These are phyloP conservation scores for Ischnura elegans DNA, from an alignment of 2,888 invertebrate genomes.

Conservation along the genomic window DNA sequence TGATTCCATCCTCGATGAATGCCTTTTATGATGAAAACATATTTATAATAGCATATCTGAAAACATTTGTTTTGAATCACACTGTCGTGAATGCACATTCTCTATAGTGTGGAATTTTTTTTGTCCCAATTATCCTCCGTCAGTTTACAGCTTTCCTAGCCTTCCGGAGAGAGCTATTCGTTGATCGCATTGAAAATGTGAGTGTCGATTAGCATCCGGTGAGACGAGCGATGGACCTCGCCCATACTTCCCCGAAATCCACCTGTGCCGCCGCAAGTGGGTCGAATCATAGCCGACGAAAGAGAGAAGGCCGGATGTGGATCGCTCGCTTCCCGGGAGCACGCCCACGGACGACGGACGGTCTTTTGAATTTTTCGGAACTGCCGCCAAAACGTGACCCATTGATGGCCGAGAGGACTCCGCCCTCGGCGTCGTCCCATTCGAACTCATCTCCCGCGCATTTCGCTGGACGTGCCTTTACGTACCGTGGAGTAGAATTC, in stretches of 20 bases:
- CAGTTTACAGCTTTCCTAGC: too few species aligned
- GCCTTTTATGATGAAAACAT: too few species aligned
- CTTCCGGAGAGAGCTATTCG: too few species aligned
- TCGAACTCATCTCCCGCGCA: conserved; percentile 7
- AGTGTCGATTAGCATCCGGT: neutral
- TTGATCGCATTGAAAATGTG: too few species aligned
- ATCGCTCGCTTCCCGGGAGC: neutral
- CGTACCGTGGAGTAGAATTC: neutral
- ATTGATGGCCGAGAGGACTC: neutral
- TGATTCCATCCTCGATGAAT: too few species aligned
- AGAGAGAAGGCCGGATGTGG: neutral
- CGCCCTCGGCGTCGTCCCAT: neutral
- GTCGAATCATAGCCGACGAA: neutral
- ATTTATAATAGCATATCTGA: too few species aligned
- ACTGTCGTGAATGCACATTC: too few species aligned
- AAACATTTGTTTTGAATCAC: too few species aligned
- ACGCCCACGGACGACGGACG: neutral
- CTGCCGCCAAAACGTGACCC: neutral
- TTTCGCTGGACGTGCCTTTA: neutral
- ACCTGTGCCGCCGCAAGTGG: neutral
- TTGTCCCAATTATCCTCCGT: too few species aligned
- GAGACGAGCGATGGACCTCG: neutral
- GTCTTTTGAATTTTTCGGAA: neutral
- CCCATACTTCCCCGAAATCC: neutral
- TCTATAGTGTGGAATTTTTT: too few species aligned